Base-by-base conservation (phyloP, 1,140 invertebrate species). In the Diuraphis noxia region DNA sequence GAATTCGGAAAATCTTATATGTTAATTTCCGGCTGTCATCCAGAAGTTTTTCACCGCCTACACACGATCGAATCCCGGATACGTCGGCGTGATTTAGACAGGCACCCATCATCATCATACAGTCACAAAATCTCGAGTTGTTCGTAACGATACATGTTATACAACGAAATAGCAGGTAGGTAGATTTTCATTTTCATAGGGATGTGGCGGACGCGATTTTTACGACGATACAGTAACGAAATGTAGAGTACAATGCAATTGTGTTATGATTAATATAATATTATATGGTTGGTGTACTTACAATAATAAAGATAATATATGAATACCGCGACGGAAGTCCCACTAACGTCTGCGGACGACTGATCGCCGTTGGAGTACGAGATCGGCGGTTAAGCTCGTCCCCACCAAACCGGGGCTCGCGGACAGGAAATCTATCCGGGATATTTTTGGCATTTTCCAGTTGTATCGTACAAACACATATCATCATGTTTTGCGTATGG, bases 391-490 rank as follows among this genome's bases (percentile, higher is more conserved):
- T 91, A 46, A 52, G 34, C 72, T 81, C 41, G 43, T 90, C 88
- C 88, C 88, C 88, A 90, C 88, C 41, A 38, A 77, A 87, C 85
- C 56, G 56, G 85, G 34, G 85, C 85, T 87, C 34, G 21, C 43
- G 43, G 72, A 91, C 63, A 72, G 77, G 89, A 81, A 91, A 91
- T 91, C 89, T 91, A 91, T 91, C 89, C 89, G 89, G 89, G 89
- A 91, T 91, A 91, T 91, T 91, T 91, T 91, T 91, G 89, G 89
- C 89, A 38, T 91, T 72, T 72, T 91, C 89, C 89, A 91, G 89
- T 81, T 77, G 56, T 72, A 72, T 89, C 88, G 21, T 43, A 43
- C 43, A 89, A 89, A 89, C 63, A 72, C 10, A 72, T n/a, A 72
- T 63, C 30, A 56, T 52, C 7, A 56, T 30, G 85, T 90, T 90